Percentiles rank a stretch among this genome's conserved stretches.
Conservation (phyloP, 2,113 vertebrate genomes). For the Vanacampus margaritifer region DNA sequence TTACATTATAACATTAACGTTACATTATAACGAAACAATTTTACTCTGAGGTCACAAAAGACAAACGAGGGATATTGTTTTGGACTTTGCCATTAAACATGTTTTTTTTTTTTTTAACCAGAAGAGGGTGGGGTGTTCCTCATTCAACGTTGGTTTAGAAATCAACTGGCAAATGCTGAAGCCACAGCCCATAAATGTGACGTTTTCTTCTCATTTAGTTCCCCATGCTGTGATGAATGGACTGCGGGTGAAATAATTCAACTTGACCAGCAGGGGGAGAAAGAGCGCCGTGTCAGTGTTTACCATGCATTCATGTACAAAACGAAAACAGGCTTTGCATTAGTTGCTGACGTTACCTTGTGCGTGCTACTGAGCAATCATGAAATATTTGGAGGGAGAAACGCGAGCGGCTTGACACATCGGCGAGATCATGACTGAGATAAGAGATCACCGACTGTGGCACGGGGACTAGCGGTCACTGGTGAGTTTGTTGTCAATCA, state of each 20-base stretch:
- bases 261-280: slow-evolving; percentile 17
- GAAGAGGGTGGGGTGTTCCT: not conserved
- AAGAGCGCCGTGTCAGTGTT: not conserved
- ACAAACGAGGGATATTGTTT: not conserved
- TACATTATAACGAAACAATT: not conserved
- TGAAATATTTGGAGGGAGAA: no score
- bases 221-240: not conserved
- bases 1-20: no score
- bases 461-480: slow-evolving; percentile 42
- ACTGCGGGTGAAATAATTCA: not conserved
- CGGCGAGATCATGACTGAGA: not conserved
- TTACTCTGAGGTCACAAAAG: not conserved
- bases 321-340: slow-evolving; percentile 4
- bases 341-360: not conserved
- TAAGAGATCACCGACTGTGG: not conserved
- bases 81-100: no score
- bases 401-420: not conserved
- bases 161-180: not conserved
- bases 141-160: not conserved
- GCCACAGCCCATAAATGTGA: not conserved
- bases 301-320: not conserved
- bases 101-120: not conserved
- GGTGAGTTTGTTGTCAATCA: not conserved
- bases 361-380: not conserved
- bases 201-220: no score